Evolutionary conservation across 1,140 invertebrate species (phyloP).

Genomic region (Plodia interpunctella): DNA sequence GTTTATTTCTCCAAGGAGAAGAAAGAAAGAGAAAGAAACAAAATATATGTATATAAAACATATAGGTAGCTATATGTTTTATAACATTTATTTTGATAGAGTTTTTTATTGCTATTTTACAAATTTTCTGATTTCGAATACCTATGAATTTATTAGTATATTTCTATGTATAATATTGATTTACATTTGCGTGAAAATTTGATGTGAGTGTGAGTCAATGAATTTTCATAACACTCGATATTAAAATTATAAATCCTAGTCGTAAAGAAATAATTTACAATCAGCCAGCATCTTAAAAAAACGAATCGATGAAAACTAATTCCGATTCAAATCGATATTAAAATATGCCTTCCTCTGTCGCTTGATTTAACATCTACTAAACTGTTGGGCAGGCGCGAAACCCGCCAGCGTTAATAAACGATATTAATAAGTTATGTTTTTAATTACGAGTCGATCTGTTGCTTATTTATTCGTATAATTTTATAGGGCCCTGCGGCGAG

Average conservation of each 20-base stretch:
- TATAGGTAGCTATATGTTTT: no score
- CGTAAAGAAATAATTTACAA: not conserved
- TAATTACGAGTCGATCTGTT: conserved; percentile 63
- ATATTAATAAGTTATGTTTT: conserved; percentile 74
- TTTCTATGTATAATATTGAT: no score
- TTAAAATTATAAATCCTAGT: no score
- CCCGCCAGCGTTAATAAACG: conserved; percentile 65
- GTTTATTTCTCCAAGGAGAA: not conserved
- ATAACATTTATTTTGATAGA: no score
- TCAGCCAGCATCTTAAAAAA: not conserved
- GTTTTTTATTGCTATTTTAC: not conserved
- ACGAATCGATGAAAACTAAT: not conserved
- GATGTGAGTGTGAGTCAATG: no score
- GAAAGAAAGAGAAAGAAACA: no score
- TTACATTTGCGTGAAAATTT: no score
- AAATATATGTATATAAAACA: no score
- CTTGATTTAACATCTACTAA: conserved; percentile 18
- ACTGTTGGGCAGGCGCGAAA: conserved; percentile 50
- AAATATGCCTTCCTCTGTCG: conserved; percentile 21
- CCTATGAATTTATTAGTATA: not conserved
- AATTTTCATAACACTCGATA: no score
- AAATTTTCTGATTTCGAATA: not conserved
- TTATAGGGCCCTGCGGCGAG: conserved; percentile 68
- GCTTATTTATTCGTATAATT: conserved; percentile 72
- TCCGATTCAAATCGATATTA: conserved; percentile 14